These are phyloP conservation scores for Proterorhinus semilunaris DNA, from an alignment of 2,113 vertebrate species.

Conservation along the genomic window DNA sequence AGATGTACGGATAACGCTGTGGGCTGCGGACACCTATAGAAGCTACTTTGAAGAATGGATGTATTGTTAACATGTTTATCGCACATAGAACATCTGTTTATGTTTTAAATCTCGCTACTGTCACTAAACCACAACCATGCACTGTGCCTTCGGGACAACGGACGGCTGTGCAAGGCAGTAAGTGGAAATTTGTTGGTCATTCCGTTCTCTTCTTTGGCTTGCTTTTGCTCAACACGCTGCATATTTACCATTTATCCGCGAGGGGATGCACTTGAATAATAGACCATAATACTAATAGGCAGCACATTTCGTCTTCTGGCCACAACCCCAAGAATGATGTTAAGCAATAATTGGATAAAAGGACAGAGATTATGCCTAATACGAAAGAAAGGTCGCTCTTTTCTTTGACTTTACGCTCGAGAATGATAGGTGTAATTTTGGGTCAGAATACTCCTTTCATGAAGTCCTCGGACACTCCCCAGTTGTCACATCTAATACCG, in stretches of 20 bases:
- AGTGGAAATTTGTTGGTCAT: neutral
- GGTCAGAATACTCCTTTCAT: constrained; percentile 6
- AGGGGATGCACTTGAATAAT: neutral
- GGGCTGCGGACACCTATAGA: neutral
- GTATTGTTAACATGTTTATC: neutral
- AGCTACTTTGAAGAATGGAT: neutral
- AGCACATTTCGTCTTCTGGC: constrained; percentile 3
- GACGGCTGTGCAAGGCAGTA: neutral
- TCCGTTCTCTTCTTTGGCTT: neutral
- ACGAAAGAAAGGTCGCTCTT: neutral
- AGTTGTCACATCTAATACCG: neutral
- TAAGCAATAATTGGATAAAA: neutral
- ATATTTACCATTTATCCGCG: neutral
- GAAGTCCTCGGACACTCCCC: neutral
- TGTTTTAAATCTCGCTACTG: neutral
- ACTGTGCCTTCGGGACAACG: neutral
- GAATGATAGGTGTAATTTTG: constrained; percentile 7
- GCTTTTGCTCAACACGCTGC: neutral
- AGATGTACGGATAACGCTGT: neutral
- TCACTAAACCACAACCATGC: neutral
- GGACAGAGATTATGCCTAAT: neutral
- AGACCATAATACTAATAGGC: neutral
- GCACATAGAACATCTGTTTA: neutral
- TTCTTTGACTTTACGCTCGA: neutral
- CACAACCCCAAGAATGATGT: neutral